Conservation (phyloP, 2,888 invertebrate species). For the Chromoteleia sp. region DNA sequence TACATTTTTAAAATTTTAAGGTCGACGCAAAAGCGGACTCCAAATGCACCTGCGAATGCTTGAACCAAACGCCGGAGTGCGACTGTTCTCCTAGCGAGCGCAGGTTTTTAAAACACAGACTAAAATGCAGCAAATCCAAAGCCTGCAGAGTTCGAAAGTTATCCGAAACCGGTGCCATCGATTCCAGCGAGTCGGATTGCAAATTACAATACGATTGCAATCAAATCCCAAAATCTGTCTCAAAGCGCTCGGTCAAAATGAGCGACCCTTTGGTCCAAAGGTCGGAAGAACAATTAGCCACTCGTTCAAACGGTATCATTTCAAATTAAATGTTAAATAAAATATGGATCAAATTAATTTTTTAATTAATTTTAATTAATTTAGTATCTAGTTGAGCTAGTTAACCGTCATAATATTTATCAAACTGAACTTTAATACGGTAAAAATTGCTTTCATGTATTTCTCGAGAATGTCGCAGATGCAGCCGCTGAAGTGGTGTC, state of each 20-base stretch:
- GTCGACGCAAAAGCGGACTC: slow-evolving; percentile 72
- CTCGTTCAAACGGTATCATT: background rate
- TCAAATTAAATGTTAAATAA: too few species aligned
- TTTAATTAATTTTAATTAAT: background rate
- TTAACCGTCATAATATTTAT: background rate
- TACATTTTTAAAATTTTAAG: slow-evolving; percentile 33
- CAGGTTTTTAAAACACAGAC: slow-evolving; percentile 72
- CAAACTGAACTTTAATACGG: background rate
- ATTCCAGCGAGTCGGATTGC: background rate
- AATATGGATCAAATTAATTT: too few species aligned
- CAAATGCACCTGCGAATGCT: slow-evolving; percentile 76
- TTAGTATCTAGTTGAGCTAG: too few species aligned
- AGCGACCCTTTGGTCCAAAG: background rate
- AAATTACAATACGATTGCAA: background rate
- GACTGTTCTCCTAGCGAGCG: slow-evolving; percentile 77
- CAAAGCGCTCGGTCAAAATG: background rate
- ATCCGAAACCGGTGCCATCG: background rate
- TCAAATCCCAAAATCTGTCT: background rate
- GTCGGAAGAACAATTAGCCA: too few species aligned
- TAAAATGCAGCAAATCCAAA: slow-evolving; percentile 73
- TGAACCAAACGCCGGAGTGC: slow-evolving; percentile 75
- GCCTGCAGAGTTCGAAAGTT: slow-evolving; percentile 54
- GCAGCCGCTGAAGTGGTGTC: slow-evolving; percentile 2
- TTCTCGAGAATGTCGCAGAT: slow-evolving; percentile 47
- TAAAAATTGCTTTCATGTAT: slow-evolving; percentile 15